These are phyloP conservation scores for Pseudorectes ferrugineus DNA, from an alignment of 2,113 vertebrate genomes.

Conservation along the genomic window DNA sequence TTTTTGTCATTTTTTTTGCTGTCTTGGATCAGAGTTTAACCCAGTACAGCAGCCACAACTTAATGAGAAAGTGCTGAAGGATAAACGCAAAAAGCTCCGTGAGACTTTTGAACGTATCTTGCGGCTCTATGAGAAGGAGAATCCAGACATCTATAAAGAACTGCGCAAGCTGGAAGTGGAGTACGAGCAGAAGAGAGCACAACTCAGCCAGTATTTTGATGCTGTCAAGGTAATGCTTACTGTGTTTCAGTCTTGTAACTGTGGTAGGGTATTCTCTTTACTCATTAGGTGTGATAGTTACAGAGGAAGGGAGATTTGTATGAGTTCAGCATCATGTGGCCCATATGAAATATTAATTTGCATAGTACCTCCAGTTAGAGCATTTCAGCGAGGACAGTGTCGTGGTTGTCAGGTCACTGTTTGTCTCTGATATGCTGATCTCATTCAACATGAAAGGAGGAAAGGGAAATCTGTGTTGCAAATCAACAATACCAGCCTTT, in stretches of 20 bases:
- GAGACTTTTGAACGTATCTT: slow-evolving; percentile 97
- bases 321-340: neutral
- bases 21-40: slow-evolving; percentile 85
- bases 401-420: neutral
- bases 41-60: slow-evolving; percentile 93
- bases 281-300: neutral
- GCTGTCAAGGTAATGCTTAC: slow-evolving; percentile 87
- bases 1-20: neutral
- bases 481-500: neutral
- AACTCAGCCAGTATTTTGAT: slow-evolving; percentile 95
- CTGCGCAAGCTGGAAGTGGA: slow-evolving; percentile 91
- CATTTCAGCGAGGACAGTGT: neutral
- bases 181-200: slow-evolving; percentile 94
- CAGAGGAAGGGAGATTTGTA: neutral
- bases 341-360: neutral
- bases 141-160: slow-evolving; percentile 95
- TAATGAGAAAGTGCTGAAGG: slow-evolving; percentile 95
- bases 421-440: neutral
- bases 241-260: neutral
- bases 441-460: neutral
- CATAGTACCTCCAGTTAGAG: neutral
- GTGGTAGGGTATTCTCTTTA: neutral
- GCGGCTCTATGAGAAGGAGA: slow-evolving; percentile 93
- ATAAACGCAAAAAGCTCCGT: slow-evolving; percentile 95
- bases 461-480: neutral